A percentile compares a stretch with the other conserved stretches of the same genome.
phyloP scores from a whole-genome alignment of 2,888 invertebrate species.

The Epinotia demarniana region DNA sequence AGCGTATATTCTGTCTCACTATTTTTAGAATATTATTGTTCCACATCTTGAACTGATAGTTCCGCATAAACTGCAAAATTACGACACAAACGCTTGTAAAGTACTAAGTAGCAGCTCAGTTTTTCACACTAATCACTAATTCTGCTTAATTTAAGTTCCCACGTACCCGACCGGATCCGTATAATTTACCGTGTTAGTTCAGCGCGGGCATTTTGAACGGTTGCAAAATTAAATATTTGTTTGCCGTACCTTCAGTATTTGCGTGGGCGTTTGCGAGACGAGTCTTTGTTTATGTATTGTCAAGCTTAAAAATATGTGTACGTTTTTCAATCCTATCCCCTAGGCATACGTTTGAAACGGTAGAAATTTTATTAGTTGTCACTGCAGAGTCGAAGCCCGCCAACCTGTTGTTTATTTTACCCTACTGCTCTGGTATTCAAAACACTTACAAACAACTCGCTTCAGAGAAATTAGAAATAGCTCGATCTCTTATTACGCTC shows the following conservation, averaged over 20 bases:
- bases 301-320: too few relatives aligned
- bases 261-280: slow-evolving; percentile 29
- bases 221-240: slow-evolving; percentile 36
- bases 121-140: background rate
- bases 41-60: too few relatives aligned
- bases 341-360: too few relatives aligned
- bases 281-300: slow-evolving; percentile 36
- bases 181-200: slow-evolving; percentile 25
- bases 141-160: background rate
- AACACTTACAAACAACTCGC: background rate
- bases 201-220: slow-evolving; percentile 19
- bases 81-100: background rate
- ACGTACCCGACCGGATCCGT: background rate
- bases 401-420: slow-evolving; percentile 39
- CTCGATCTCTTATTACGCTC: background rate
- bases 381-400: slow-evolving; percentile 1
- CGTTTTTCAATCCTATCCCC: too few relatives aligned
- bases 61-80: too few relatives aligned
- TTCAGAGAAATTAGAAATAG: background rate
- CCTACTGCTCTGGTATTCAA: slow-evolving; percentile 2
- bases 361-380: too few relatives aligned
- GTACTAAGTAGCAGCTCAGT: background rate
- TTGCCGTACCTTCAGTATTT: slow-evolving; percentile 34
- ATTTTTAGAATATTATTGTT: too few relatives aligned
- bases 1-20: too few relatives aligned